These are phyloP conservation scores for Mastomys natalensis DNA, from an alignment of 2,113 vertebrate species.

Conservation along the genomic window DNA sequence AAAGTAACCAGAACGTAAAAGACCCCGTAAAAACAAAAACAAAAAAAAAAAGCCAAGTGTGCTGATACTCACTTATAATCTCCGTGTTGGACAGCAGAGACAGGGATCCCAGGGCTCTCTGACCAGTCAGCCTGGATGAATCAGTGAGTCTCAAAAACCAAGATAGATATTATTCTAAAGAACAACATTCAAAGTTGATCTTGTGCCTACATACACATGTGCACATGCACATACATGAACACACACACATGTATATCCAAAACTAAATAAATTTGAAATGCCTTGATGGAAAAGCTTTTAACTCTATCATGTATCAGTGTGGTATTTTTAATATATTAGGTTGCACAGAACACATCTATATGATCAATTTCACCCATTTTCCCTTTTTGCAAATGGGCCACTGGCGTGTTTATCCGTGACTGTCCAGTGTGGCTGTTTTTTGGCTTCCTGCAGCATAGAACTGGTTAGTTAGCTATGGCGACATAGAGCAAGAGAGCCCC, in stretches of 20 bases:
- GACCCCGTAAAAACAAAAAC: too few relatives aligned
- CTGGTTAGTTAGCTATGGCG: background rate
- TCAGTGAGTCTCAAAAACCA: background rate
- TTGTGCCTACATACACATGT: too few relatives aligned
- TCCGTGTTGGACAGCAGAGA: background rate
- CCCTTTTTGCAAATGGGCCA: background rate
- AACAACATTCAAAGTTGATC: background rate
- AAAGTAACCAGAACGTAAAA: too few relatives aligned
- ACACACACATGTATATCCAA: background rate
- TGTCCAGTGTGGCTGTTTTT: background rate
- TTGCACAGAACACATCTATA: background rate
- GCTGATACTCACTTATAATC: background rate
- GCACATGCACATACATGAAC: background rate
- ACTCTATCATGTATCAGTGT: background rate
- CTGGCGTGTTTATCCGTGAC: background rate
- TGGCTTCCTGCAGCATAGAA: background rate
- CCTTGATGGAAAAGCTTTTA: background rate
- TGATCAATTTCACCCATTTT: background rate
- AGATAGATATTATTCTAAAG: background rate
- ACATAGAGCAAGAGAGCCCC: too few relatives aligned
- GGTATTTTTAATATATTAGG: background rate
- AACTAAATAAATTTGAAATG: background rate
- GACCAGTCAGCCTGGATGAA: background rate
- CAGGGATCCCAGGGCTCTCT: background rate
- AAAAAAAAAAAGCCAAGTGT: background rate